phyloP scores from a whole-genome alignment of 2,888 invertebrate genomes.

The Drosophila multiciliata region DNA sequence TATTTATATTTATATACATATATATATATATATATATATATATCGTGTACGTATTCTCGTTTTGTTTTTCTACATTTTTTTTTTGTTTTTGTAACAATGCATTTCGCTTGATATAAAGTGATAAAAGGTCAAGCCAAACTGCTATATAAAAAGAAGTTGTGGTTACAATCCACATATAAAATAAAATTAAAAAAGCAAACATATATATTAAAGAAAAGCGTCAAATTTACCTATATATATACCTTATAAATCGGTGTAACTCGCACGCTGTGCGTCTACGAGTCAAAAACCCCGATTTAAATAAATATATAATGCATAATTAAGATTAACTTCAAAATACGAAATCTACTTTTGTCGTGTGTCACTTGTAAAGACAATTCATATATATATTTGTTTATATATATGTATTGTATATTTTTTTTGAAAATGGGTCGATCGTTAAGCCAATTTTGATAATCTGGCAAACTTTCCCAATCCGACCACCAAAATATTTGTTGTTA shows the following conservation, averaged over 20 bases:
- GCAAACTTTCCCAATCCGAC: constrained; percentile 39
- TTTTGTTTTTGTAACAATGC: constrained; percentile 59
- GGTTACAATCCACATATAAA: constrained; percentile 13
- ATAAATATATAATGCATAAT: constrained; percentile 2
- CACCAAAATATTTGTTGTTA: constrained; percentile 72
- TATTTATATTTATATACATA: constrained; percentile 9
- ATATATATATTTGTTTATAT: constrained; percentile 5
- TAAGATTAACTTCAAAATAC: constrained; percentile 1
- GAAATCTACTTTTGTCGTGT: constrained; percentile 6
- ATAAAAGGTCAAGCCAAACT: constrained; percentile 63
- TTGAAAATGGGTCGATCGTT: constrained; percentile 37
- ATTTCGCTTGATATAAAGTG: constrained; percentile 71
- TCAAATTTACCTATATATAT: constrained; percentile 5
- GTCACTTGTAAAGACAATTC: constrained; percentile 19
- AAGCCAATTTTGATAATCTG: constrained; percentile 54
- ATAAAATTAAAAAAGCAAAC: neutral
- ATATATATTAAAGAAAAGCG: constrained; percentile 4
- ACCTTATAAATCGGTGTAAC: constrained; percentile 13
- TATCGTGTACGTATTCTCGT: constrained; percentile 9
- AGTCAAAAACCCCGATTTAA: constrained; percentile 20
- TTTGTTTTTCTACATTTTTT: constrained; percentile 4
- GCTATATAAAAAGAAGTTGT: constrained; percentile 38
- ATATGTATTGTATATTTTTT: constrained; percentile 20
- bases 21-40: constrained; percentile 8
- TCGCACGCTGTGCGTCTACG: constrained; percentile 37